phyloP scores from a whole-genome alignment of 2,888 invertebrate species.

The Catonia carolina region DNA sequence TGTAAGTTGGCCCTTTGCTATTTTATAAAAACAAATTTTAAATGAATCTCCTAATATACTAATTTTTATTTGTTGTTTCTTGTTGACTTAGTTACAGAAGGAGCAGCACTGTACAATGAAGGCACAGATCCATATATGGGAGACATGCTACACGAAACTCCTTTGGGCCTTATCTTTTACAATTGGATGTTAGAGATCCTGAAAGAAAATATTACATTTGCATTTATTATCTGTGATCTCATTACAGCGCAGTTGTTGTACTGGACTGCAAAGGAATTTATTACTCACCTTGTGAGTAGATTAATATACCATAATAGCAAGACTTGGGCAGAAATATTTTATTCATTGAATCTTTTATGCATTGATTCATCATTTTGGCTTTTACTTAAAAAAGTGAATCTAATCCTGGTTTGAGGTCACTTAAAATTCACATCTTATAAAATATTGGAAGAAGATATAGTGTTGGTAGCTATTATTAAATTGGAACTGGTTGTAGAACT shows the following conservation, averaged over 20 bases:
- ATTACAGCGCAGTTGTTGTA: slow-evolving; percentile 67
- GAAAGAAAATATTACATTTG: slow-evolving; percentile 48
- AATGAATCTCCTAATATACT: too few relatives aligned
- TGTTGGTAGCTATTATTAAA: too few relatives aligned
- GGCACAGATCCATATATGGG: slow-evolving; percentile 83
- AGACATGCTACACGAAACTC: slow-evolving; percentile 89
- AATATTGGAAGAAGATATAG: not conserved
- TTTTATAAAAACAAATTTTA: too few relatives aligned
- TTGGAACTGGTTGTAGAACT: too few relatives aligned
- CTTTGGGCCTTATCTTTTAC: slow-evolving; percentile 62
- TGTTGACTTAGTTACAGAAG: slow-evolving; percentile 67
- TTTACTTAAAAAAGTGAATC: too few relatives aligned
- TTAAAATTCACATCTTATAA: not conserved
- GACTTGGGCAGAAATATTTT: too few relatives aligned
- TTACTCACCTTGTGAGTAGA: slow-evolving; percentile 49
- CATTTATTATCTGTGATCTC: slow-evolving; percentile 72
- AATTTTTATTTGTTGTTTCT: slow-evolving; percentile 7
- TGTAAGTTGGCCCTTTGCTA: too few relatives aligned
- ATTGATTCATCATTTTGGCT: too few relatives aligned
- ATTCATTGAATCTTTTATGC: too few relatives aligned
- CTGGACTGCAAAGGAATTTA: slow-evolving; percentile 61
- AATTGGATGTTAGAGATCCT: slow-evolving; percentile 53
- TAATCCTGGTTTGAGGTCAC: not conserved
- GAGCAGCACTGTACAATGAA: slow-evolving; percentile 67
- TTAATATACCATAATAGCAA: too few relatives aligned